Base-by-base conservation (phyloP, 2,888 invertebrate species). In the Epicampocera succincta region DNA sequence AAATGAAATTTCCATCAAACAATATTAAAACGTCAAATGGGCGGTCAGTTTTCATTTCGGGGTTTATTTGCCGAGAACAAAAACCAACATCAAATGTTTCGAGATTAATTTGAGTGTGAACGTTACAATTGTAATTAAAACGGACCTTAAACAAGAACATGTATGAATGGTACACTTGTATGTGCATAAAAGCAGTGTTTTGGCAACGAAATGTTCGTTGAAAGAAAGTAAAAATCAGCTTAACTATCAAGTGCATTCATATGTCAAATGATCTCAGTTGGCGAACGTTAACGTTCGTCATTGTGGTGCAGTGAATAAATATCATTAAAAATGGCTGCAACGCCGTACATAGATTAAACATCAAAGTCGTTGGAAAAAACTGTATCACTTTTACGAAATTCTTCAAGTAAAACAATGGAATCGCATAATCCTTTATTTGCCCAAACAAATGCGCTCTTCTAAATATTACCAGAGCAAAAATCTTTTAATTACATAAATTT, bases 401-500 rank as follows among this genome's bases (percentile, higher is more conserved):
- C 25, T 44, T 38, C 19, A 19, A 12, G 15, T 12, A 54, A 54
- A 54, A 54, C n/a, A 29, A 3, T 54, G 1, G 15, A n/a, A 29
- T 29, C 13, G 6, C 25, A 12, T 46, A 42, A 69, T 21, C 46
- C 63, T 65, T 66, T n/a, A 17, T 17, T 60, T 40, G 17, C 3
- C 6, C 6, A 38, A 54, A 58, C 33, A 69, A 80, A 69, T 66
- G 58, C 61, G 52, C 65, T n/a, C 3, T 63, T 52, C 38, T 17
- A 17, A 25, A 52, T 15, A 48, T 33, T 9, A 29, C 48, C 11
- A 40, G 48, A 65, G 72, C 38, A 77, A 76, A 83, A 84, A 83
- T 84, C 84, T 83, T 85, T 84, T 85, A 85, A 85, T 85, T 85
- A 84, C 84, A 85, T 86, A 80, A 80, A 86, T 86, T 84, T 86